Conservation (phyloP, 2,797 vertebrate genomes). For the Acestrorhynchus altus region DNA sequence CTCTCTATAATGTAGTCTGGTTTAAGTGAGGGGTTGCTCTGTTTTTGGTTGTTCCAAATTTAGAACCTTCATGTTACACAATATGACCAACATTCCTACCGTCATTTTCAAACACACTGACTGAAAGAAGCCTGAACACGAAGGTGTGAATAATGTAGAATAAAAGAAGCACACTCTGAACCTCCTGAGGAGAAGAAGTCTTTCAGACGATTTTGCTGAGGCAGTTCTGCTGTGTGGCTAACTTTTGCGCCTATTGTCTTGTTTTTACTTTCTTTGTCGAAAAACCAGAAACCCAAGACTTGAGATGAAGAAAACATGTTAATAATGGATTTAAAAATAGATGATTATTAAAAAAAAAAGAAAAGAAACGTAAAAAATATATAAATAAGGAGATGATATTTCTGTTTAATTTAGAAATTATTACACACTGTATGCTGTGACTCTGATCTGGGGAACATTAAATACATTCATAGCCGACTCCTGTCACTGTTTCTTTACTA, state of each 20-base stretch:
- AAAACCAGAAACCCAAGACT: constrained; percentile 72
- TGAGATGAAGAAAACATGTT: constrained; percentile 75
- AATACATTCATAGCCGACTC: constrained; percentile 80
- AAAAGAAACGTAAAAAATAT: constrained; percentile 66
- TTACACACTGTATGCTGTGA: constrained; percentile 87
- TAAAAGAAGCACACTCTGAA: constrained; percentile 53
- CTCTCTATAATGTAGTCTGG: not conserved
- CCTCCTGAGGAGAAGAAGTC: not conserved
- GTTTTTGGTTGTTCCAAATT: not conserved
- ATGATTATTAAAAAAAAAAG: constrained; percentile 65
- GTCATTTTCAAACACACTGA: not conserved
- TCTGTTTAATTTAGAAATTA: constrained; percentile 85
- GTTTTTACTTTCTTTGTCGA: constrained; percentile 77
- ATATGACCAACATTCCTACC: not conserved
- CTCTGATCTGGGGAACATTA: constrained; percentile 85
- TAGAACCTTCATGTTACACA: not conserved
- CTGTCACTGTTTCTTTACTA: constrained; percentile 37
- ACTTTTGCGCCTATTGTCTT: constrained; percentile 80
- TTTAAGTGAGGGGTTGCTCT: not conserved
- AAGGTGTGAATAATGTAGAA: constrained; percentile 19
- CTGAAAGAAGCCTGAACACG: not conserved
- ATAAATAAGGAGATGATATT: constrained; percentile 84
- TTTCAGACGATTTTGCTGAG: constrained; percentile 26
- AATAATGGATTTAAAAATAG: constrained; percentile 73
- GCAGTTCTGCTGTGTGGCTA: constrained; percentile 47